These are phyloP conservation scores for Sinohyriopsis cumingii DNA, from an alignment of 2,888 invertebrate species.

Conservation along the genomic window DNA sequence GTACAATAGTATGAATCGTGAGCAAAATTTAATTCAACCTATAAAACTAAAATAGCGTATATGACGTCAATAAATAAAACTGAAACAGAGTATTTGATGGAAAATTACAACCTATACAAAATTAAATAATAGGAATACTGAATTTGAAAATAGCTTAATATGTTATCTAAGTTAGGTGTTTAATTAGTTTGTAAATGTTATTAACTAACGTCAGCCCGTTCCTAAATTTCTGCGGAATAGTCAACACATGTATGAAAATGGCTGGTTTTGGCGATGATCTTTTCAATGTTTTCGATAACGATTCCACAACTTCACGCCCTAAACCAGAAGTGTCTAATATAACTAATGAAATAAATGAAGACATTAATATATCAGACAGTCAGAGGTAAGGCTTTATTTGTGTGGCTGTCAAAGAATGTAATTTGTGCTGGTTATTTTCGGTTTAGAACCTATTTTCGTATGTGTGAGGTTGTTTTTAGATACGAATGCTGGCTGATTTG, in stretches of 20 bases:
- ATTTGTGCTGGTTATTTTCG: background rate
- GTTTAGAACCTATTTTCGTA: background rate
- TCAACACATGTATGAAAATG: constrained; percentile 42
- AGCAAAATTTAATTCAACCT: too few species aligned
- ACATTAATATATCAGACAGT: constrained; percentile 10
- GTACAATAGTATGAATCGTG: too few species aligned
- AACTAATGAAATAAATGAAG: background rate
- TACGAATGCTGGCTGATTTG: background rate
- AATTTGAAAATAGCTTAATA: too few species aligned
- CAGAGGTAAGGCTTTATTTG: constrained; percentile 14
- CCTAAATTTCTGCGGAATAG: constrained; percentile 5
- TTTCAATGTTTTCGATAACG: constrained; percentile 64
- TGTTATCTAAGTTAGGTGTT: too few species aligned
- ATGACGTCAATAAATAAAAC: too few species aligned
- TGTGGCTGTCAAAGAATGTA: background rate
- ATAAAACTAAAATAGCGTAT: too few species aligned
- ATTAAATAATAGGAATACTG: too few species aligned
- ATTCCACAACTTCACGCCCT: constrained; percentile 21
- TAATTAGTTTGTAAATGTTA: too few species aligned
- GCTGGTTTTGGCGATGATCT: constrained; percentile 62
- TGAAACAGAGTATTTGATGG: too few species aligned
- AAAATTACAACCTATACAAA: too few species aligned
- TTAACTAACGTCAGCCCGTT: too few species aligned
- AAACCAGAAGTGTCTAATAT: constrained; percentile 9
- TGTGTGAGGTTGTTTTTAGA: background rate